Base-by-base conservation (phyloP, 2,888 invertebrate species). In the Physocephala rufipes region DNA sequence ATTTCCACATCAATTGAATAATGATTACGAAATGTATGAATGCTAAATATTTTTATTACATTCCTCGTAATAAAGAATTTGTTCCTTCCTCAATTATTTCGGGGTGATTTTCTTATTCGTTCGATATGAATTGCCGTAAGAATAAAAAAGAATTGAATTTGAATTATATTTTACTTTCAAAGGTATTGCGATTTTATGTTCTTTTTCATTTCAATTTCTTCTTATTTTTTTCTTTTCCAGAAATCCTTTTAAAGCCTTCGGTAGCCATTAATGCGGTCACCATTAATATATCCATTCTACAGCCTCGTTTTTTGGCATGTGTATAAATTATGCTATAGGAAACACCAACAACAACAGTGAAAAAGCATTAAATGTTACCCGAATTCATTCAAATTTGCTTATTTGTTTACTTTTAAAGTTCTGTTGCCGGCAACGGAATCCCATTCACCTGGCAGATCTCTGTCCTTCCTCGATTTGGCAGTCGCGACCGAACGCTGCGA, bases 341-440 rank as follows among this genome's bases (percentile, higher is more conserved):
- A 36, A 9, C 36, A 36, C 4, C 4, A 36, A 36, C 5, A 36
- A 36, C 36, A 36, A 7, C 4, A 36, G 9, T 36, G 36, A 36
- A 36, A 36, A 15, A 64, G 49, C 47, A 28, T 26, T 36, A 26
- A 28, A 24, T 21, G 19, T 43, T 62, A 21, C 49, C 24, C 43
- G 59, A 67, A 67, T 67, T 67, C 67, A 67, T 67, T 67, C 49
- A 67, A 67, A 67, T 67, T 67, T 67, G 67, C 64, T 71, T 63
- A 51, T 65, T 36, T 59, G 65, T 45, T 59, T 58, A 55, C 65
- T 55, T 47, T n/a, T n/a, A n/a, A 30, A 58, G 67, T 51, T 66
- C 45, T 58, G 63, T 67, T 69, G 73, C 72, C 74, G 73, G 73
- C 73, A 73, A 74, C n/a, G 74, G 73, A 75, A 73, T 73, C 71